These are phyloP conservation scores for Atta texana DNA, from an alignment of 1,140 invertebrate species.

Conservation along the genomic window DNA sequence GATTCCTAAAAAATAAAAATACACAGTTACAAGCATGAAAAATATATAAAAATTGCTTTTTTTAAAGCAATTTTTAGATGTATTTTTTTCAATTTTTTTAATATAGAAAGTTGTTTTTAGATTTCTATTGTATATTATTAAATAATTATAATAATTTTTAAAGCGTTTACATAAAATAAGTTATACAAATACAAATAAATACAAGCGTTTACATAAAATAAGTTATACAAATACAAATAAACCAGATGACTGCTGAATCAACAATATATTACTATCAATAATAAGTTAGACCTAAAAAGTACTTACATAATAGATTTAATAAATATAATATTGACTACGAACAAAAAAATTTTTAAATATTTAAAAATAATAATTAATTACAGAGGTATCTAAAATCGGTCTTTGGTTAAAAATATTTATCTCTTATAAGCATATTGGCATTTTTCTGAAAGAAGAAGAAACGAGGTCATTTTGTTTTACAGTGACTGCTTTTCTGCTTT, in stretches of 20 bases:
- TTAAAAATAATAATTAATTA: neutral
- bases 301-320: neutral
- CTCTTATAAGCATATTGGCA: neutral
- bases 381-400: neutral
- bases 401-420: neutral
- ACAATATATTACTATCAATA: neutral
- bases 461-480: conserved; percentile 4
- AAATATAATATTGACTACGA: neutral
- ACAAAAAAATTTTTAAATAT: neutral
- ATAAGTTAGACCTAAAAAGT: neutral
- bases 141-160: conserved; percentile 8
- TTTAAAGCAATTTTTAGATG: neutral
- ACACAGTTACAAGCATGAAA: neutral
- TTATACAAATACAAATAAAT: too few species aligned
- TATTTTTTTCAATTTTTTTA: neutral
- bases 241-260: neutral
- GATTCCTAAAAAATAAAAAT: conserved; percentile 79
- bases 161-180: neutral
- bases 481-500: conserved; percentile 5
- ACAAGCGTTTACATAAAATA: neutral
- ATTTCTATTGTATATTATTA: neutral
- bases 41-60: neutral
- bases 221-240: neutral
- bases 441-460: neutral
- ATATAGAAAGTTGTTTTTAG: neutral